These are phyloP conservation scores for Gymnocephalus cernua DNA, from an alignment of 2,113 vertebrate species.

Conservation along the genomic window DNA sequence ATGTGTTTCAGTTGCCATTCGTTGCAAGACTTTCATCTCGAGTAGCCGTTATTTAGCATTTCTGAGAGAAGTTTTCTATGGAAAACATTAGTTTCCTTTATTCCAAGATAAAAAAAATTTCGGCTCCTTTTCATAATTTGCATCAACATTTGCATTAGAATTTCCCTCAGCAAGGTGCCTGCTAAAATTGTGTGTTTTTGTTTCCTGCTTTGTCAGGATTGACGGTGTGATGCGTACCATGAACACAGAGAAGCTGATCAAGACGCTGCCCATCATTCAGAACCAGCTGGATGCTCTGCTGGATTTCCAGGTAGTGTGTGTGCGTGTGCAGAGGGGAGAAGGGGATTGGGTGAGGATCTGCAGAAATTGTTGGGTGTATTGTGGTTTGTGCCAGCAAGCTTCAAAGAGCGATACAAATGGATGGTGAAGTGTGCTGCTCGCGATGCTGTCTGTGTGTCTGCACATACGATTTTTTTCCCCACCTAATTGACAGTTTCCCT, in stretches of 20 bases:
- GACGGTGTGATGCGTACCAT: slow-evolving; percentile 95
- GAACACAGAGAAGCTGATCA: slow-evolving; percentile 93
- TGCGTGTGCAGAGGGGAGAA: not conserved
- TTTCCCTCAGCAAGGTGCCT: not conserved
- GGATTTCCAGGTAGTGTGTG: slow-evolving; percentile 90
- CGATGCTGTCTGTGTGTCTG: not conserved
- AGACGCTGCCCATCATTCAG: slow-evolving; percentile 95
- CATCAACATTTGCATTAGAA: not conserved
- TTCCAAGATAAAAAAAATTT: not conserved
- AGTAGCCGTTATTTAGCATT: slow-evolving; percentile 1
- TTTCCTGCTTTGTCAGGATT: slow-evolving; percentile 77
- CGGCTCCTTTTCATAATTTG: slow-evolving; percentile 16
- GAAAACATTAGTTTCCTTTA: not conserved
- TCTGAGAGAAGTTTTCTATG: slow-evolving; percentile 15
- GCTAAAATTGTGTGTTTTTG: slow-evolving; percentile 1
- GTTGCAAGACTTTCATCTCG: not conserved
- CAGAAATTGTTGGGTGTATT: slow-evolving; percentile 47
- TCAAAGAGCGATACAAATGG: slow-evolving; percentile 58
- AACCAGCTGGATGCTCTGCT: slow-evolving; percentile 95
- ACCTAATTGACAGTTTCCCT: slow-evolving; percentile 9
- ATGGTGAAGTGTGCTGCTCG: slow-evolving; percentile 10
- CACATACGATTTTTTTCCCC: not conserved
- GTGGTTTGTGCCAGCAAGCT: slow-evolving; percentile 57
- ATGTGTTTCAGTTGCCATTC: slow-evolving; percentile 7
- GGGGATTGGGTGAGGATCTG: slow-evolving; percentile 38